Percentiles rank a stretch among this genome's conserved stretches.
phyloP scores from a whole-genome alignment of 2,888 invertebrate genomes.

The Elgonia sp. region DNA sequence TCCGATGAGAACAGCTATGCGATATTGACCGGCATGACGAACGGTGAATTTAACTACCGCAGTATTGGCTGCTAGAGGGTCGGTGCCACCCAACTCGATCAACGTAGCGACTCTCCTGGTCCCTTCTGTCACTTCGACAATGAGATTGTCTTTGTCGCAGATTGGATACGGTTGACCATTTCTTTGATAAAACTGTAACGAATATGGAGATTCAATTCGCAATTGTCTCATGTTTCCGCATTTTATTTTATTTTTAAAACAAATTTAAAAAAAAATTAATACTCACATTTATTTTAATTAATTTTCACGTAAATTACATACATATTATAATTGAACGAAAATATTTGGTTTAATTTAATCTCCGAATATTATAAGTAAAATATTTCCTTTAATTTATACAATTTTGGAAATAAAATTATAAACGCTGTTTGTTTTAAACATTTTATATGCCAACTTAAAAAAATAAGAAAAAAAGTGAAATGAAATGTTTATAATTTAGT shows the following conservation, averaged over 20 bases:
- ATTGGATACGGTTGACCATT: conserved; percentile 98
- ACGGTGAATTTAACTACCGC: conserved; percentile 97
- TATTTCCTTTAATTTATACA: too few species aligned
- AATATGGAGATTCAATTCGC: conserved; percentile 42
- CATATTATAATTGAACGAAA: too few species aligned
- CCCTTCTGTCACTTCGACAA: conserved; percentile 95
- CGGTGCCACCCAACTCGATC: conserved; percentile 94
- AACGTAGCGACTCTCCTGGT: conserved; percentile 94
- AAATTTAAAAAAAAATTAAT: not conserved
- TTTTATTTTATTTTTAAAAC: conserved; percentile 15
- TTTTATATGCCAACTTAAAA: too few species aligned
- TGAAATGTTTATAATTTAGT: too few species aligned
- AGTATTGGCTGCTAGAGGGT: conserved; percentile 94
- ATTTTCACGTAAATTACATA: too few species aligned
- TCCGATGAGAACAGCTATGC: conserved; percentile 94
- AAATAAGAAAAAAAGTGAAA: too few species aligned
- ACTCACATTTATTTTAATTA: too few species aligned
- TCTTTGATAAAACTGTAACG: conserved; percentile 93
- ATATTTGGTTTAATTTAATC: too few species aligned
- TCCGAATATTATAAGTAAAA: too few species aligned
- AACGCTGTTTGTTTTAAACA: too few species aligned
- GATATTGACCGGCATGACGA: conserved; percentile 95
- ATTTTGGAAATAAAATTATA: too few species aligned
- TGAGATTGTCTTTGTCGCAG: conserved; percentile 96
- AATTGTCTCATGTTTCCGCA: conserved; percentile 23